Conservation (phyloP, 2,113 vertebrate species). For the Meleagris gallopavo region DNA sequence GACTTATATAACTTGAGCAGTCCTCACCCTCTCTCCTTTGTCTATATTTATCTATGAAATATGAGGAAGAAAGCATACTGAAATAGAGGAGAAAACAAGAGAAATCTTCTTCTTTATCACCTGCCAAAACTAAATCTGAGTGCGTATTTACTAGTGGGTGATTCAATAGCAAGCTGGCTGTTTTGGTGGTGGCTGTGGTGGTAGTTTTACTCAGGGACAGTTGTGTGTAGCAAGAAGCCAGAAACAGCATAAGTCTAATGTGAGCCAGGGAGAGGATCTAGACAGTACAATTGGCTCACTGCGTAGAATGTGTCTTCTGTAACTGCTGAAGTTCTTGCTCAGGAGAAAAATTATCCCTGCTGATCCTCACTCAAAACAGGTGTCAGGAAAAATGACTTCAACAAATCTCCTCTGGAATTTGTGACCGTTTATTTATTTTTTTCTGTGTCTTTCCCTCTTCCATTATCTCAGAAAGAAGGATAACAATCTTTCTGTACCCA, state of each 20-base stretch:
- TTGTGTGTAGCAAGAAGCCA: not conserved
- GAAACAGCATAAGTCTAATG: not conserved
- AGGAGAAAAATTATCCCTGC: not conserved
- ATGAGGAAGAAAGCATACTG: constrained; percentile 46
- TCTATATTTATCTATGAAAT: constrained; percentile 52
- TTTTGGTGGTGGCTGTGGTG: not conserved
- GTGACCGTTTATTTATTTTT: not conserved
- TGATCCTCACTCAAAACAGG: not conserved
- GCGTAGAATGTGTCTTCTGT: rapidly evolving
- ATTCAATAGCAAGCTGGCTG: not conserved
- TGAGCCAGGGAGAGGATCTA: not conserved
- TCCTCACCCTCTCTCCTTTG: not conserved
- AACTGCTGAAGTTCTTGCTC: not conserved
- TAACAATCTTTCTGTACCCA: not conserved
- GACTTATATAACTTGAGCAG: constrained; percentile 26
- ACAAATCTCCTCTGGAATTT: not conserved
- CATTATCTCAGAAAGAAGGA: not conserved
- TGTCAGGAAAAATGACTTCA: not conserved
- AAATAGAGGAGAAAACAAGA: constrained; percentile 37
- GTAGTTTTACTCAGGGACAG: not conserved
- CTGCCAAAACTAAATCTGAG: constrained; percentile 31
- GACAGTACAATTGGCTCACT: not conserved
- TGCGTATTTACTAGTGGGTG: constrained; percentile 37
- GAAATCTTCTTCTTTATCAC: not conserved
- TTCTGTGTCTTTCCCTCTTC: not conserved